Evolutionary conservation across 2,797 vertebrate species (phyloP), one percentile per base, ranked within the genome.

Genomic region (Falco naumanni): DNA sequence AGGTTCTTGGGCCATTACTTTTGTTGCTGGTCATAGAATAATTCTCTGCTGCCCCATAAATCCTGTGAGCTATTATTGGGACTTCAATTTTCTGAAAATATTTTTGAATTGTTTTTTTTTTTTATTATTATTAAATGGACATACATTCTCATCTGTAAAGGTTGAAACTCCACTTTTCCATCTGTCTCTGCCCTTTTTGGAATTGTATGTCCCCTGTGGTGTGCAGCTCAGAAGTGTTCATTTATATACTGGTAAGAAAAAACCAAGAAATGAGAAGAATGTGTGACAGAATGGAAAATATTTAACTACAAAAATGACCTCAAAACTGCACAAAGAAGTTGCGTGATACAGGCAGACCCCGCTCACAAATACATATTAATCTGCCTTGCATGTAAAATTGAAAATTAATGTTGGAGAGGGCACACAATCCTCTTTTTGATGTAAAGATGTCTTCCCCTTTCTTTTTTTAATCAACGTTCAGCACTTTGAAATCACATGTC

Each of bases 341-440:
- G 93, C 64, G 76, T 63, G 57, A 75, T 39, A 76, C 33, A 90
- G 85, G 57, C 91, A 94, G 79, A 83, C 45, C 50, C 33, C 28
- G 66, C 54, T 92, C 90, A 87, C 92, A 96, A 97, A 96, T 97
- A 96, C 97, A 94, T 96, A 96, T 97, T 97, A 93, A 97, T 90
- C 74, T 95, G 48, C 8, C 11, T 93, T 88, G 33, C 86, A 92
- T 88, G 43, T 84, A 95, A 96, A 93, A 97, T 97, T 87, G 80
- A 82, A 96, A 97, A 97, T 97, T 97, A 97, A 89, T 95, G 96
- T 92, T 89, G 48, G 48, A 89, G 78, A 94, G 71, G 24, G 69
- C 75, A 70, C 43, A 88, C 60, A 94, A 91, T 76, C 65, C 34
- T 89, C 54, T 94, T 90, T 76, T 90, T 70, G 89, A 84, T 43